Conservation (phyloP, 2,113 vertebrate genomes). For the Hucho hucho region DNA sequence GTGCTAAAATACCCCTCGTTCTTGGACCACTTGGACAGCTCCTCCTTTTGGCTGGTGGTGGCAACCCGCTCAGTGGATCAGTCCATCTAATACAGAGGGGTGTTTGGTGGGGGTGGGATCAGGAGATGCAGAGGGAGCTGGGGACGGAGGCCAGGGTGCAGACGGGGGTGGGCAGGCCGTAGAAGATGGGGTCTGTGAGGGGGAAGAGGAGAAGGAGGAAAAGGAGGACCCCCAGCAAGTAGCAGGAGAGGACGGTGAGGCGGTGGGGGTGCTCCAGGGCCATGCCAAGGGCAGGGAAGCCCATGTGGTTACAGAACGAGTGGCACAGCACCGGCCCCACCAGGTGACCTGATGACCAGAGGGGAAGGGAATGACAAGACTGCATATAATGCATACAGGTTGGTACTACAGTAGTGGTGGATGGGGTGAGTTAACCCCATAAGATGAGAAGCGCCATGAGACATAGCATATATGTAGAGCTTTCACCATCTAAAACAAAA, state of each 20-base stretch:
- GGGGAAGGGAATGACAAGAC: neutral
- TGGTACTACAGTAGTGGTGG: too few species aligned
- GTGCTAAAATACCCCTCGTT: neutral
- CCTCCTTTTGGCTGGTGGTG: neutral
- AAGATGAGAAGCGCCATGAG: too few species aligned
- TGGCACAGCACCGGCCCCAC: constrained; percentile 89
- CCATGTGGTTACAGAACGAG: constrained; percentile 94
- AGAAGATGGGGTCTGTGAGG: constrained; percentile 82
- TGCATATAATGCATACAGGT: too few species aligned
- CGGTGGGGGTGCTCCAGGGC: constrained; percentile 85
- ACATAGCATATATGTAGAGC: too few species aligned
- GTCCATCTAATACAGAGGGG: neutral
- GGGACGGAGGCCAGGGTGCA: constrained; percentile 70
- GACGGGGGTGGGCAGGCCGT: constrained; percentile 78
- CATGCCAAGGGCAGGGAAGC: constrained; percentile 83
- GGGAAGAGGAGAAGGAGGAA: constrained; percentile 85
- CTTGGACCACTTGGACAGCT: neutral
- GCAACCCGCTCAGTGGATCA: neutral
- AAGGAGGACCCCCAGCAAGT: constrained; percentile 83
- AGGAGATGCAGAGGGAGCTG: constrained; percentile 75
- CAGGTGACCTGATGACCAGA: constrained; percentile 78
- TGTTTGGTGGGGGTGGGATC: constrained; percentile 16
- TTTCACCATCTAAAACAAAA: too few species aligned
- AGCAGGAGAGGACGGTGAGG: constrained; percentile 74
- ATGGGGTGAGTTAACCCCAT: too few species aligned